Evolutionary conservation across 2,113 vertebrate species (phyloP).

Genomic region (Hippocampus guttulatus): DNA sequence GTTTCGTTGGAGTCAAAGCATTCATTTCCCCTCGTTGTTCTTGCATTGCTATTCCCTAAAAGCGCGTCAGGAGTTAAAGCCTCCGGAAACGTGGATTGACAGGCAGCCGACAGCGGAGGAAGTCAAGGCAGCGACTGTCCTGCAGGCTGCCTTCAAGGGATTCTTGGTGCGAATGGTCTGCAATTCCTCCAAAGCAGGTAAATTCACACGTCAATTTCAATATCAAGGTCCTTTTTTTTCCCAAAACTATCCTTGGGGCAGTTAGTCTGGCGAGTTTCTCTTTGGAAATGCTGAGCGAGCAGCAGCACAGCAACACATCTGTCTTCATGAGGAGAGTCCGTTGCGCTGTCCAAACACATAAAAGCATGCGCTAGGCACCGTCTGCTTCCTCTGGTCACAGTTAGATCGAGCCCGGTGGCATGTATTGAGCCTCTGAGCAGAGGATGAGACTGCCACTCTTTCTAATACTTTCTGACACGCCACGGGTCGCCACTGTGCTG

Average conservation of each 20-base stretch:
- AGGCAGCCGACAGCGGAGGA: conserved; percentile 63
- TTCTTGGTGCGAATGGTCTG: conserved; percentile 51
- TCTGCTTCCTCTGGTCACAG: conserved; percentile 18
- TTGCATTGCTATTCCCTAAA: conserved; percentile 1
- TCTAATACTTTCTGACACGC: conserved; percentile 58
- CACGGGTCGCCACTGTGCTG: conserved; percentile 31
- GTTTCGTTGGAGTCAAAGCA: neutral
- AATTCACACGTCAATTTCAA: neutral
- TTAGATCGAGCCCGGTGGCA: conserved; percentile 27
- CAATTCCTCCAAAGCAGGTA: conserved; percentile 51
- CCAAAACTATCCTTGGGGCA: neutral
- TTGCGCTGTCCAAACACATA: conserved; percentile 9
- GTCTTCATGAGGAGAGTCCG: conserved; percentile 10
- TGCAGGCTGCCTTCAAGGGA: conserved; percentile 73
- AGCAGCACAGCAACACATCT: conserved; percentile 8
- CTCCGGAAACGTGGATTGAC: conserved; percentile 54
- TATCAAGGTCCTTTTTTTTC: neutral
- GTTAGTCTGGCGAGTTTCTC: neutral
- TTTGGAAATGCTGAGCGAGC: neutral
- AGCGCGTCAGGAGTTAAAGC: conserved; percentile 29
- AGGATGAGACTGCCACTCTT: conserved; percentile 60
- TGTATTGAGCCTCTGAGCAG: conserved; percentile 43
- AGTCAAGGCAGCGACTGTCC: conserved; percentile 57
- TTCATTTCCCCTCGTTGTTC: neutral
- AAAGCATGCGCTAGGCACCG: conserved; percentile 10